These are phyloP conservation scores for Crematogaster levior DNA, from an alignment of 2,888 invertebrate genomes.

Conservation along the genomic window DNA sequence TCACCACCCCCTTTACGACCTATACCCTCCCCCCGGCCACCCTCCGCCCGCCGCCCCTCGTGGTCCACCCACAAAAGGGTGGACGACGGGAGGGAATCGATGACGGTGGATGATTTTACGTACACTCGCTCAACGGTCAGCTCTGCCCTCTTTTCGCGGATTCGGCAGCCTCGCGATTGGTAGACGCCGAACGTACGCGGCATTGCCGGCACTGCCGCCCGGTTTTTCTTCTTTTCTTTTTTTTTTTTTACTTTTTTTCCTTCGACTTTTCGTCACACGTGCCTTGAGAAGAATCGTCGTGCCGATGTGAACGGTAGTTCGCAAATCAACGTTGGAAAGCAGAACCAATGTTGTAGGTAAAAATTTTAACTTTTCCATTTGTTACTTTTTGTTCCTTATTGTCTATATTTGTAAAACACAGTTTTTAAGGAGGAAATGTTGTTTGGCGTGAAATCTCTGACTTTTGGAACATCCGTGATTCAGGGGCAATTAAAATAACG, in stretches of 20 bases:
- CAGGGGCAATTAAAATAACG: slow-evolving; percentile 54
- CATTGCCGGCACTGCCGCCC: slow-evolving; percentile 24
- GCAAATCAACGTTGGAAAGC: slow-evolving; percentile 32
- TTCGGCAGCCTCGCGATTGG: slow-evolving; percentile 72
- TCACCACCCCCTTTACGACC: slow-evolving; percentile 54
- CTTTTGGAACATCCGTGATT: slow-evolving; percentile 46
- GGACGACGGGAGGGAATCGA: slow-evolving; percentile 80
- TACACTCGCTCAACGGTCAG: slow-evolving; percentile 75
- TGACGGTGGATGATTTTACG: slow-evolving; percentile 83
- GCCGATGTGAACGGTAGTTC: slow-evolving; percentile 3
- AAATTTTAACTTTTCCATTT: neutral
- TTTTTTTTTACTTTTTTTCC: slow-evolving; percentile 8
- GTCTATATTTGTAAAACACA: neutral
- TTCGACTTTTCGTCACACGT: slow-evolving; percentile 23
- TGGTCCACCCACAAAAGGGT: slow-evolving; percentile 75
- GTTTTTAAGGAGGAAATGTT: slow-evolving; percentile 18
- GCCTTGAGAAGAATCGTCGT: slow-evolving; percentile 30
- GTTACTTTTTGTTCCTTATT: neutral
- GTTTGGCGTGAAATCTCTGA: slow-evolving; percentile 40
- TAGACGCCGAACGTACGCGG: slow-evolving; percentile 53
- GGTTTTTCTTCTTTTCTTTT: slow-evolving; percentile 25
- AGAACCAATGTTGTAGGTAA: slow-evolving; percentile 44
- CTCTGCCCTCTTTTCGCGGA: slow-evolving; percentile 76
- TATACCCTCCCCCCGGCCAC: slow-evolving; percentile 31
- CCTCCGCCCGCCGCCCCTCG: slow-evolving; percentile 53